Evolutionary conservation across 2,797 vertebrate genomes (phyloP).

Genomic region (Falco rusticolus): DNA sequence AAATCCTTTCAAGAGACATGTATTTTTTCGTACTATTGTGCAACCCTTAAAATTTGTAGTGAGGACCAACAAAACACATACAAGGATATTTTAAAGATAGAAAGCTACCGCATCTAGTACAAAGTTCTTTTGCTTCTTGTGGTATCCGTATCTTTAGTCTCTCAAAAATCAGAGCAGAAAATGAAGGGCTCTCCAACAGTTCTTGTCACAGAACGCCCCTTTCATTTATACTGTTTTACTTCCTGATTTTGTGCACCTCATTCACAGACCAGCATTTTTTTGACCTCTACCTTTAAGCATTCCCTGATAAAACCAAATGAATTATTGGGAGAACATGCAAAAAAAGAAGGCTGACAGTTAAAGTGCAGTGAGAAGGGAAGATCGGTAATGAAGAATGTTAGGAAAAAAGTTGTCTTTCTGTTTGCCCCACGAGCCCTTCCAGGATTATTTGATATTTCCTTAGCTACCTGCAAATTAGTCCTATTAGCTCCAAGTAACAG

Average conservation of each 20-base stretch:
- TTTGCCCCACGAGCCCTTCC: not conserved
- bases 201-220: not conserved
- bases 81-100: not conserved
- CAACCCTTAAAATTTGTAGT: not conserved
- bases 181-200: not conserved
- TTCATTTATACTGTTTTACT: not conserved
- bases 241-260: not conserved
- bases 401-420: not conserved
- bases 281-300: not conserved
- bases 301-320: not conserved
- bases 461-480: not conserved
- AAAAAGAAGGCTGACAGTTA: not conserved
- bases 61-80: not conserved
- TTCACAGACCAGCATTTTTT: not conserved
- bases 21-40: not conserved
- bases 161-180: not conserved
- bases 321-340: not conserved
- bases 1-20: not conserved
- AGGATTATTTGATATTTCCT: not conserved
- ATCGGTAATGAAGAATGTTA: not conserved
- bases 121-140: not conserved
- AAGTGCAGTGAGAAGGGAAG: not conserved
- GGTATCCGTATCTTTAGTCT: fast-evolving
- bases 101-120: not conserved
- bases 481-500: not conserved